Evolutionary conservation across 2,888 invertebrate genomes (phyloP).

Genomic region (Ophraella communa): DNA sequence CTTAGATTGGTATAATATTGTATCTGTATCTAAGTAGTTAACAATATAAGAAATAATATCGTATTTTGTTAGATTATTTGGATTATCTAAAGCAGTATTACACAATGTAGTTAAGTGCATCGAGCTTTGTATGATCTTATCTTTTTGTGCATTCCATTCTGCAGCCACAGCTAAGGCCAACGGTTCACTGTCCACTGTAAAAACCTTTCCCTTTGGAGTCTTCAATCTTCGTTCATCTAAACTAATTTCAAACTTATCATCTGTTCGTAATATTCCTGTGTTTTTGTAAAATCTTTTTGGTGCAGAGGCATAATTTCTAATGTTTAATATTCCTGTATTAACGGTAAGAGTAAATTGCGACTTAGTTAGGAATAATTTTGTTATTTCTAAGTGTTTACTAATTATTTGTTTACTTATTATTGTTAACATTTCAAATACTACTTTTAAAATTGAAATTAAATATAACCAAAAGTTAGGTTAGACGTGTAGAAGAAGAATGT

Average conservation of each 20-base stretch:
- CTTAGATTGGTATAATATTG: slow-evolving; percentile 77
- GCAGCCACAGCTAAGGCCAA: slow-evolving; percentile 91
- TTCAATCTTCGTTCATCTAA: slow-evolving; percentile 88
- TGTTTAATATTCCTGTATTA: neutral
- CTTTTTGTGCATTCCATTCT: slow-evolving; percentile 92
- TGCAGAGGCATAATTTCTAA: slow-evolving; percentile 27
- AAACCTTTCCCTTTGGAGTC: slow-evolving; percentile 83
- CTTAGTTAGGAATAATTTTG: neutral
- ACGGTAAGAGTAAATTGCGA: neutral
- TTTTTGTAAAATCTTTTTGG: slow-evolving; percentile 46
- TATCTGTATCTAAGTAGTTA: slow-evolving; percentile 83
- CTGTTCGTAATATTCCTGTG: slow-evolving; percentile 42
- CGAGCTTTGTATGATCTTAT: slow-evolving; percentile 74
- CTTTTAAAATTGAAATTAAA: neutral
- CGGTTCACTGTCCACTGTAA: slow-evolving; percentile 82
- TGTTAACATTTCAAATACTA: neutral
- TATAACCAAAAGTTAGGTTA: neutral
- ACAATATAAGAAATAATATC: slow-evolving; percentile 80
- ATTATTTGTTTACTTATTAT: neutral
- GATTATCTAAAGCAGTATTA: slow-evolving; percentile 93
- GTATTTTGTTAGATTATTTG: slow-evolving; percentile 76
- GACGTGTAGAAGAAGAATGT: too few species aligned
- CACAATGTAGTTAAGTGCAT: slow-evolving; percentile 95
- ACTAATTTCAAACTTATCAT: slow-evolving; percentile 76
- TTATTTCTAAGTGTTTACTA: neutral